Percentiles rank a stretch among this genome's conserved stretches.
Conservation (phyloP, 1,140 invertebrate genomes). For the Andricus grossulariae region DNA sequence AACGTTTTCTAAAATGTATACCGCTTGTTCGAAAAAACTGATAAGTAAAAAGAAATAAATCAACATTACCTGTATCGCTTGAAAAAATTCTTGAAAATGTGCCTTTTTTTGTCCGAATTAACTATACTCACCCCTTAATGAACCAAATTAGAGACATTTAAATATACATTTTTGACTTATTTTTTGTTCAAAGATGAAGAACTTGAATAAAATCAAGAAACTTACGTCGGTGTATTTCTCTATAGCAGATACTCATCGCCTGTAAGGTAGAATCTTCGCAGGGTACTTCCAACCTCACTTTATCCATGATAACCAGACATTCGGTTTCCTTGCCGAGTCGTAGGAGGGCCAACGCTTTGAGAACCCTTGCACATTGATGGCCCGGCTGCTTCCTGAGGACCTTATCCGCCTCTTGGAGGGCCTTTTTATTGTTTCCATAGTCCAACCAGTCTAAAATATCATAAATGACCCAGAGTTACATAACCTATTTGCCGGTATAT, state of each 20-base stretch:
- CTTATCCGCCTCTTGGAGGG: conserved; percentile 97
- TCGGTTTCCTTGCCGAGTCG: conserved; percentile 90
- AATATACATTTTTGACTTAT: not conserved
- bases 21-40: too few relatives aligned
- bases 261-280: conserved; percentile 95
- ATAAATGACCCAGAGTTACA: conserved; percentile 62
- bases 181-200: not conserved
- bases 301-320: conserved; percentile 84
- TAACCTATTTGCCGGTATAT: conserved; percentile 67
- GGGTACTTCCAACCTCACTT: conserved; percentile 88
- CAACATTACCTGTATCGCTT: too few relatives aligned
- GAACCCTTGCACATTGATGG: conserved; percentile 91
- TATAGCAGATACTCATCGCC: conserved; percentile 96
- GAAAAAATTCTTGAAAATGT: too few relatives aligned
- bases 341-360: conserved; percentile 93
- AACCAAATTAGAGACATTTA: too few relatives aligned
- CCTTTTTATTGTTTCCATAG: conserved; percentile 97
- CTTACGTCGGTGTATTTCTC: conserved; percentile 93
- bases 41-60: too few relatives aligned
- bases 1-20: too few relatives aligned
- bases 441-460: conserved; percentile 92
- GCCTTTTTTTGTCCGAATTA: too few relatives aligned
- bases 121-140: too few relatives aligned
- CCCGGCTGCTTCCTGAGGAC: conserved; percentile 94
- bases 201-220: conserved; percentile 35